Base-by-base conservation (phyloP, 2,888 invertebrate genomes). In the Ashinkailepas kermadecensis region DNA sequence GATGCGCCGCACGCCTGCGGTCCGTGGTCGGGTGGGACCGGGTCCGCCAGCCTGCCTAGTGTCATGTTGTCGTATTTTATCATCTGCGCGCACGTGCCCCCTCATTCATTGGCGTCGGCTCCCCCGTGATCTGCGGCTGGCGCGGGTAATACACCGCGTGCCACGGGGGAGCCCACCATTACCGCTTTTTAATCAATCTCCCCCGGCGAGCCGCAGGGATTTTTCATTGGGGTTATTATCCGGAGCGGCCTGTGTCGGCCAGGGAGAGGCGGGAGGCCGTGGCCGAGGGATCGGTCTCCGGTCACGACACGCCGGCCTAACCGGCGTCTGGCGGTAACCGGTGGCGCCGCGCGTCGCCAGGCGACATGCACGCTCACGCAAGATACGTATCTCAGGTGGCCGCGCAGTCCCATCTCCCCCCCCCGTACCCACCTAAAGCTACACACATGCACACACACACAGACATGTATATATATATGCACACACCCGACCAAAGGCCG, bases 221-320 rank as follows among this genome's bases (percentile, higher is more conserved):
- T 74, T 70, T 74, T 74, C 74, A 74, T 74, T 74, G 74, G 74
- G 74, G 74, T 74, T 74, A 74, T 74, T 74, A 74, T 70, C 70
- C 70, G 70, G 15, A 39, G 70, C 25, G 12, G 70, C 39, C 70
- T 39, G 4, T 25, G 70, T 25, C 39, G 12, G 70, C 70, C 13
- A 23, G 39, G 70, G 15, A 70, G 12, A 12, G 67, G n/a, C 11
- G 6, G 25, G 7, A 23, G 12, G 23, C 23, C 12, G 67, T 13
- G 25, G 67, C 13, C 10, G 25, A 67, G 25, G 67, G 25, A 25
- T 67, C 67, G 67, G 25, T 9, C 23, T 67, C 10, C 23, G 23
- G 67, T 6, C 25, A 18, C 12, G 67, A 9, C 67, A 67, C 12
- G 23, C 23, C 64, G 64, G 64, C 13, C 0, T 25, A 25, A 67